Evolutionary conservation across 1,140 invertebrate genomes (phyloP).

Genomic region (Zaprionus gabonicus): DNA sequence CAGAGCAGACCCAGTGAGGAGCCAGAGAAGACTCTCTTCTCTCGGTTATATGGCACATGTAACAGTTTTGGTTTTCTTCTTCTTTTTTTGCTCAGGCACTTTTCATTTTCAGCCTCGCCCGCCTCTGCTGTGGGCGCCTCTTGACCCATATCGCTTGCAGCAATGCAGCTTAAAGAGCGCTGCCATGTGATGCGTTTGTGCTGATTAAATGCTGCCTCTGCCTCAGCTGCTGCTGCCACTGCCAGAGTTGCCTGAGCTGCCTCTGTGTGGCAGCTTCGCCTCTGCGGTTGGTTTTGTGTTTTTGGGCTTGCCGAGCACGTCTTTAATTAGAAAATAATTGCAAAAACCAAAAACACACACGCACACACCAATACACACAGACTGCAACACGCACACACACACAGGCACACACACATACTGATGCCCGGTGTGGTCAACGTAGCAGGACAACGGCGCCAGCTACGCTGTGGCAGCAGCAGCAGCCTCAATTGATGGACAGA

Average conservation of each 20-base stretch:
- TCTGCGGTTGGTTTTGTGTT: constrained; percentile 12
- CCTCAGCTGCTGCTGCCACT: not conserved
- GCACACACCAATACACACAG: constrained; percentile 10
- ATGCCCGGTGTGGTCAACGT: not conserved
- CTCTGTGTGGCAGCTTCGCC: constrained; percentile 2
- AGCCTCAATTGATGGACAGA: constrained; percentile 75
- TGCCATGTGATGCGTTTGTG: constrained; percentile 5
- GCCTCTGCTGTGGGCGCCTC: constrained; percentile 39
- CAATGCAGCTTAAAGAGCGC: constrained; percentile 11
- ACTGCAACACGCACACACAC: not conserved
- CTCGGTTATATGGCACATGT: constrained; percentile 53
- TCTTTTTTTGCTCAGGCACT: constrained; percentile 18
- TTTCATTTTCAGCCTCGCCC: not conserved
- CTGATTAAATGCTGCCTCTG: constrained; percentile 30
- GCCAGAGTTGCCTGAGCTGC: too few relatives aligned
- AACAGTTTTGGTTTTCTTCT: constrained; percentile 55
- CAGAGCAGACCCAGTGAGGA: too few relatives aligned
- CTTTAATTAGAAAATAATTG: constrained; percentile 84
- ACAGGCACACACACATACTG: constrained; percentile 10
- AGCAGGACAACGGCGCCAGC: constrained; percentile 60
- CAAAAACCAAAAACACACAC: constrained; percentile 52
- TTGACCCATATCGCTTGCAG: constrained; percentile 66
- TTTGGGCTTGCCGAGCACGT: constrained; percentile 60
- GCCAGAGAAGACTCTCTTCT: not conserved
- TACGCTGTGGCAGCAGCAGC: constrained; percentile 45